These are phyloP conservation scores for Xiphophorus couchianus DNA, from an alignment of 2,113 vertebrate genomes.

Conservation along the genomic window DNA sequence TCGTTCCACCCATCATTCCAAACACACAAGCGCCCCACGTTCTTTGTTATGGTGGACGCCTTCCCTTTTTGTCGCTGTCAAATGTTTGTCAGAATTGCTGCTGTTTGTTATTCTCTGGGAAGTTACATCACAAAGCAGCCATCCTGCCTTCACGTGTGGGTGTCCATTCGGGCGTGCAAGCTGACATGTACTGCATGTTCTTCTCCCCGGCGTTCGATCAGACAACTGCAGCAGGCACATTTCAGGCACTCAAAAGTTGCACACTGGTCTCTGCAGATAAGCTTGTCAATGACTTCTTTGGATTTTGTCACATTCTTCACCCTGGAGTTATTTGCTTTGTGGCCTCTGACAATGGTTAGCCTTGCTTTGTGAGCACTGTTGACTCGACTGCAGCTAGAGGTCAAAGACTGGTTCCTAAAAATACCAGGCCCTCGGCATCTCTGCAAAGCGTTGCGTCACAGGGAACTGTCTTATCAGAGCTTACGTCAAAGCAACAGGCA, in stretches of 20 bases:
- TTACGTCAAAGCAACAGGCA: slow-evolving; percentile 70
- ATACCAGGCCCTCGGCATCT: slow-evolving; percentile 62
- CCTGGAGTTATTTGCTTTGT: slow-evolving; percentile 31
- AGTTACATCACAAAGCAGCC: slow-evolving; percentile 34
- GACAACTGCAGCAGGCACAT: not conserved
- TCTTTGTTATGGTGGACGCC: slow-evolving; percentile 64
- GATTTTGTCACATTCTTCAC: slow-evolving; percentile 8
- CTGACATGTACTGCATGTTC: slow-evolving; percentile 13
- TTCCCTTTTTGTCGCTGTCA: slow-evolving; percentile 68
- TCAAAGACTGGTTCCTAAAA: slow-evolving; percentile 75
- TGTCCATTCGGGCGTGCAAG: slow-evolving; percentile 21
- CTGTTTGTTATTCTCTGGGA: slow-evolving; percentile 50
- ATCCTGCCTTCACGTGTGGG: slow-evolving; percentile 35
- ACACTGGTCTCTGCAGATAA: not conserved
- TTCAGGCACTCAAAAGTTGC: slow-evolving; percentile 4
- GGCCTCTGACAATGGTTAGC: slow-evolving; percentile 34
- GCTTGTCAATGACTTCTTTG: slow-evolving; percentile 11
- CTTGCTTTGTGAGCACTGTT: slow-evolving; percentile 53
- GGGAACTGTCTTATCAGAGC: slow-evolving; percentile 70
- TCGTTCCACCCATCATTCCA: slow-evolving; percentile 24
- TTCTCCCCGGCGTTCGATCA: slow-evolving; percentile 11
- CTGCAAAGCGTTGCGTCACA: slow-evolving; percentile 69
- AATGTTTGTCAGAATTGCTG: slow-evolving; percentile 48
- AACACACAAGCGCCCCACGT: slow-evolving; percentile 33
- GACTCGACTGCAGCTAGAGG: slow-evolving; percentile 59